phyloP scores from a whole-genome alignment of 2,888 invertebrate genomes.

The Aphidius colemani region DNA sequence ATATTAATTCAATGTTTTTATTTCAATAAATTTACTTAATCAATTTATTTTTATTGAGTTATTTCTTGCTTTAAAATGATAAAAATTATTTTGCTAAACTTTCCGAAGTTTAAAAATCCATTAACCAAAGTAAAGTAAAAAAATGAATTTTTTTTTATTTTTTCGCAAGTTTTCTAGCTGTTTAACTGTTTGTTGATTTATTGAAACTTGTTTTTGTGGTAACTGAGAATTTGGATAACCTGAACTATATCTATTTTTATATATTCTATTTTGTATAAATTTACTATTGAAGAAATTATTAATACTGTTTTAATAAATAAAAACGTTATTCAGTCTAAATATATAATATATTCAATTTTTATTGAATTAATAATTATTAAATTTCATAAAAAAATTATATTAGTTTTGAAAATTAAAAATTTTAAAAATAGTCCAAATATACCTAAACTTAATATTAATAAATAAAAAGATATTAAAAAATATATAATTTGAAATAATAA shows the following conservation, averaged over 20 bases:
- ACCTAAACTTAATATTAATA: conserved; percentile 51
- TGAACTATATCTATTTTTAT: conserved; percentile 66
- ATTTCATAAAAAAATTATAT: conserved; percentile 65
- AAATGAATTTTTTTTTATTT: no score
- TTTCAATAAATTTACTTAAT: no score
- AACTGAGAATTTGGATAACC: no score
- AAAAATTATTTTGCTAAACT: no score
- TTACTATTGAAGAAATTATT: conserved; percentile 65
- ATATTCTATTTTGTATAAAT: conserved; percentile 61
- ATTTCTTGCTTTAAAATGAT: no score
- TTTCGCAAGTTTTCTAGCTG: no score
- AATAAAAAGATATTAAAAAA: conserved; percentile 62
- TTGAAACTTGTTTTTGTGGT: no score
- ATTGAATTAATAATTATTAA: conserved; percentile 63
- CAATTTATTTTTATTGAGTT: no score
- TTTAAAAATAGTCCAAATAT: conserved; percentile 16
- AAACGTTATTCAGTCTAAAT: conserved; percentile 70
- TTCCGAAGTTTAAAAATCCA: no score
- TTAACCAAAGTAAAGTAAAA: no score
- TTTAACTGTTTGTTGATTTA: no score
- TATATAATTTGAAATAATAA: conserved; percentile 62
- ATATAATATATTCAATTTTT: conserved; percentile 63
- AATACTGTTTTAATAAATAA: conserved; percentile 70
- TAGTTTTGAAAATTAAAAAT: conserved; percentile 56
- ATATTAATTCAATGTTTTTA: no score